Conservation (phyloP, 2,797 vertebrate genomes). For the Ispidina lecontei region DNA sequence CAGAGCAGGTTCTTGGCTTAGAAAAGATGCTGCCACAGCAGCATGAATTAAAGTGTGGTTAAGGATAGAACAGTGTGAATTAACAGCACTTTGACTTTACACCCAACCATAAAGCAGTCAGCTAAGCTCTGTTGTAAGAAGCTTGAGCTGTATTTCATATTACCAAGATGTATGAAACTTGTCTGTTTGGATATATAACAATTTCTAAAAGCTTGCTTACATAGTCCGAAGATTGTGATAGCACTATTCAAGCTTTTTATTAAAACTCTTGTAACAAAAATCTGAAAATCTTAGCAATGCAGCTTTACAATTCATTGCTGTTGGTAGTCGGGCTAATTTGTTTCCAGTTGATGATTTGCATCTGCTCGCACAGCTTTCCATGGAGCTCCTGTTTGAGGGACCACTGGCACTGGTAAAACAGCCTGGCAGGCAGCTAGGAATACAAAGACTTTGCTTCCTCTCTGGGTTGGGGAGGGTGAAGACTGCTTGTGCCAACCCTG, state of each 20-base stretch:
- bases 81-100: not conserved
- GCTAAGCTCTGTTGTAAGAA: not conserved
- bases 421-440: not conserved
- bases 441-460: not conserved
- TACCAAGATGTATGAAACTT: not conserved
- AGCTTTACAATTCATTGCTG: not conserved
- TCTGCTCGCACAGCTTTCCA: not conserved
- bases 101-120: not conserved
- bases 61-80: not conserved
- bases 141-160: not conserved
- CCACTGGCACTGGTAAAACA: rapidly evolving
- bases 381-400: not conserved
- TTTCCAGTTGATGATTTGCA: not conserved
- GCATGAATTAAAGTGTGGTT: not conserved
- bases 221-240: not conserved
- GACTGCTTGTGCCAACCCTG: not conserved
- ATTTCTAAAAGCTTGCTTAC: not conserved
- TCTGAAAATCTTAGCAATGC: not conserved
- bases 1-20: too few relatives aligned
- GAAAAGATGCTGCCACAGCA: not conserved
- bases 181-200: not conserved
- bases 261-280: not conserved
- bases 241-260: not conserved
- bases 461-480: not conserved
- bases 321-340: not conserved